Conservation (phyloP, 2,113 vertebrate genomes). For the Menura novaehollandiae region DNA sequence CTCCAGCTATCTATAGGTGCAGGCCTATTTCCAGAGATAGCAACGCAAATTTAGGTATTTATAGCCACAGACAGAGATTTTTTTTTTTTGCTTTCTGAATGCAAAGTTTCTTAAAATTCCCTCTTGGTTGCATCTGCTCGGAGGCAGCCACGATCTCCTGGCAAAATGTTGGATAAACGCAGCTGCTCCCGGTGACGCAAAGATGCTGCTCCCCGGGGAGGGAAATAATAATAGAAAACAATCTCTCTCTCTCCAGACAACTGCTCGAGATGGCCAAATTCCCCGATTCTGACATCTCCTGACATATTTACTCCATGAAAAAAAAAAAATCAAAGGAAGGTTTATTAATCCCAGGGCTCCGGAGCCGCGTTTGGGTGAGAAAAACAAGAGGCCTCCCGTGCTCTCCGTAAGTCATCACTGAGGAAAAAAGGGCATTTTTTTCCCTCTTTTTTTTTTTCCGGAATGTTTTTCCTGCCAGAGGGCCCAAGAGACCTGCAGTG, state of each 20-base stretch:
- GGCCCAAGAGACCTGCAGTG: neutral
- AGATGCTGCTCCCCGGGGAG: constrained; percentile 2
- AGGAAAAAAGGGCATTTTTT: neutral
- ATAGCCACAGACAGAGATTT: neutral
- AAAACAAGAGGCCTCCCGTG: neutral
- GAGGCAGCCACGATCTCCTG: neutral
- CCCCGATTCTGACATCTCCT: neutral
- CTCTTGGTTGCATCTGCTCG: neutral
- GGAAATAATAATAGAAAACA: constrained; percentile 44
- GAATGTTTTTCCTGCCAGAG: neutral
- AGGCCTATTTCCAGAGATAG: neutral
- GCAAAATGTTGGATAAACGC: neutral
- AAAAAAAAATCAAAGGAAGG: neutral
- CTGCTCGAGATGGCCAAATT: neutral
- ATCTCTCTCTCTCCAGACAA: neutral
- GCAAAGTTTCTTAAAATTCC: neutral
- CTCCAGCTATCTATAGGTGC: neutral
- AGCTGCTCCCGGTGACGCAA: constrained; percentile 41
- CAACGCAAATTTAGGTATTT: neutral
- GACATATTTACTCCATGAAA: neutral
- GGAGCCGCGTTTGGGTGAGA: neutral
- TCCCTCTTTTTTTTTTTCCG: neutral
- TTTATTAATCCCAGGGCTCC: neutral
- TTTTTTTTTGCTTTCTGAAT: neutral
- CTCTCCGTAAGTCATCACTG: neutral